Evolutionary conservation across 1,140 invertebrate species (phyloP), one percentile per base, ranked within the genome.

Genomic region (Acromyrmex heyeri): DNA sequence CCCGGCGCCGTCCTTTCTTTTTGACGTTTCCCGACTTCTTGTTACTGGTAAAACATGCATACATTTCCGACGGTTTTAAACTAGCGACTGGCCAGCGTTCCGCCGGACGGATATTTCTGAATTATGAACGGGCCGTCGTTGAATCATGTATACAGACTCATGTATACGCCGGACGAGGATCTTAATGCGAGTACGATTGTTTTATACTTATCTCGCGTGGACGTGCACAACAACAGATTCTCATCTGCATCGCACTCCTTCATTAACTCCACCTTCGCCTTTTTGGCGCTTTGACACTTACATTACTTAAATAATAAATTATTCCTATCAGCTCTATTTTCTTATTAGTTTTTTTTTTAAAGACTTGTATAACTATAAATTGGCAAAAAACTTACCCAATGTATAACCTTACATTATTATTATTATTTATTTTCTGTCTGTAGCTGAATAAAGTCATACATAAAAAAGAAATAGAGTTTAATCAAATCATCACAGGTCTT

Each of bases 71-170:
- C 65, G 87, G 69, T 67, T 61, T 79, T 76, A 70, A 50, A 64
- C 73, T 30, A 55, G 57, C 48, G 65, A 48, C 30, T 38, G 62
- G 61, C 27, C 48, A 30, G 55, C 69, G 87, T 55, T 69, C 27
- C 70, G 64, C 72, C 79, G 64, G 57, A 72, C 87, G 87, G 88
- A 88, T 78, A 89, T 88, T 88, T 88, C 67, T 89, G 73, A 89
- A 88, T 89, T 88, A 88, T 88, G 59, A 85, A 89, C 81, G 55
- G 55, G 18, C 27, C 72, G 12, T 34, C 55, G 70, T 88, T 70
- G 78, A 85, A 70, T 87, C 86, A 72, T 87, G 69, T 76, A 64
- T 73, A 67, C 73, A 38, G 5, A n/a, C 14, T 57, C n/a, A 3
- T 48, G 50, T 34, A 50, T 61, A 64, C 27, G 18, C 50, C n/a